These are phyloP conservation scores for Bradypus variegatus DNA, from an alignment of 2,797 vertebrate species.

Conservation along the genomic window DNA sequence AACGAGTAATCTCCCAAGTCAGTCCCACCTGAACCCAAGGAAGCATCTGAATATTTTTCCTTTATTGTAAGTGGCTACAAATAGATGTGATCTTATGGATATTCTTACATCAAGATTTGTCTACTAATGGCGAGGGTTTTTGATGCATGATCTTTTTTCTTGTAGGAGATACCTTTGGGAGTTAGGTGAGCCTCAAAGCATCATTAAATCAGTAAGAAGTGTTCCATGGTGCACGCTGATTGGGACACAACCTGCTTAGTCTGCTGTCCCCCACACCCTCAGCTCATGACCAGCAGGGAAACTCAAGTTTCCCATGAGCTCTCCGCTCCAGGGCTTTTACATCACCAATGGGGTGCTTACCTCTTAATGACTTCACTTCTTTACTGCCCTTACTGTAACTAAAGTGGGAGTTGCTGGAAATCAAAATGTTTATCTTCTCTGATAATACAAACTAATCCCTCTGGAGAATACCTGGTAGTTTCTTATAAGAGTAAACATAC, in stretches of 20 bases:
- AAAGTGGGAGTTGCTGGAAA: background rate
- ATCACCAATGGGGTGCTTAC: accelerated
- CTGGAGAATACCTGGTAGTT: background rate
- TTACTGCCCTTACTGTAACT: background rate
- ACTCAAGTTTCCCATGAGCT: accelerated
- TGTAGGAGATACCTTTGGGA: background rate
- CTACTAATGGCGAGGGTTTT: accelerated
- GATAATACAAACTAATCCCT: background rate
- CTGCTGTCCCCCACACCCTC: background rate
- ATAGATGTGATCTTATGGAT: background rate
- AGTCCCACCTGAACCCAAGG: background rate
- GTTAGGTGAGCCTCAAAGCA: background rate
- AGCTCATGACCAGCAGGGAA: accelerated
- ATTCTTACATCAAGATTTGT: background rate
- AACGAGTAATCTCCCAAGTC: background rate
- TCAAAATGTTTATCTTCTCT: background rate
- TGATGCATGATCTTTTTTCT: background rate
- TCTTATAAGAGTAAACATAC: too few species aligned
- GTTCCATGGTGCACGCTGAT: accelerated
- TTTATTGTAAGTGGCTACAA: background rate
- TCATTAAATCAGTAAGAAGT: background rate
- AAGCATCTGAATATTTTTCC: background rate
- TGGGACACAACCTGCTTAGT: background rate
- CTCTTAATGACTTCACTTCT: background rate
- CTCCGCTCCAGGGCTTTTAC: accelerated